Conservation (phyloP, 2,888 invertebrate species). For the Entomobrya multifasciata region DNA sequence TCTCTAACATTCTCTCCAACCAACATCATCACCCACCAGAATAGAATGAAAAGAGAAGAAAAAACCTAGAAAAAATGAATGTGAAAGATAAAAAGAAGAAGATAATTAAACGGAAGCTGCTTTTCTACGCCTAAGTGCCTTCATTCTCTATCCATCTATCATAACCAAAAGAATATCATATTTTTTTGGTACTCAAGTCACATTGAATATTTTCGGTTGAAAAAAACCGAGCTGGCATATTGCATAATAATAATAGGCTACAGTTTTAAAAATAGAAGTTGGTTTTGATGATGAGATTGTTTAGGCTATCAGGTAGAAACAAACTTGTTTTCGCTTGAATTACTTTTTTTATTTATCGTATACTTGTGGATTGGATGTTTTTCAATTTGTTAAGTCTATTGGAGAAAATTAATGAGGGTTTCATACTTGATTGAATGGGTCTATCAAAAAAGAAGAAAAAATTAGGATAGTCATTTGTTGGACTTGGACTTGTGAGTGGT, state of each 20-base stretch:
- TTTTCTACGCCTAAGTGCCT: neutral
- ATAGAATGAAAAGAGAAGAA: too few species aligned
- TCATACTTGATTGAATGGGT: constrained; percentile 33
- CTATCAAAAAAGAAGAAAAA: neutral
- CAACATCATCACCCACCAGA: too few species aligned
- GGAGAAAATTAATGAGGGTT: constrained; percentile 33
- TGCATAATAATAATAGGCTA: too few species aligned
- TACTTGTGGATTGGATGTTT: neutral
- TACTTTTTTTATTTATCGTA: neutral
- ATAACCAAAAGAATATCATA: too few species aligned
- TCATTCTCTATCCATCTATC: neutral
- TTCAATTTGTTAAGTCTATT: neutral
- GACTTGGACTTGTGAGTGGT: too few species aligned
- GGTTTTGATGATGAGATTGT: too few species aligned
- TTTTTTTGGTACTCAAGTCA: too few species aligned
- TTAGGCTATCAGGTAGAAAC: too few species aligned
- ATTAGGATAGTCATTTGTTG: neutral
- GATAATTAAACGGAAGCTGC: neutral
- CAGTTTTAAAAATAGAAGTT: too few species aligned
- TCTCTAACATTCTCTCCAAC: too few species aligned
- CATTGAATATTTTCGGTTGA: too few species aligned
- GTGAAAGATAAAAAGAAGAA: constrained; percentile 1
- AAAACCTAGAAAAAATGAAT: constrained; percentile 1
- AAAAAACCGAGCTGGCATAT: too few species aligned
- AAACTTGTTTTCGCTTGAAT: neutral